Evolutionary conservation across 2,797 vertebrate genomes (phyloP).

Genomic region (Rhinatrema bivittatum): DNA sequence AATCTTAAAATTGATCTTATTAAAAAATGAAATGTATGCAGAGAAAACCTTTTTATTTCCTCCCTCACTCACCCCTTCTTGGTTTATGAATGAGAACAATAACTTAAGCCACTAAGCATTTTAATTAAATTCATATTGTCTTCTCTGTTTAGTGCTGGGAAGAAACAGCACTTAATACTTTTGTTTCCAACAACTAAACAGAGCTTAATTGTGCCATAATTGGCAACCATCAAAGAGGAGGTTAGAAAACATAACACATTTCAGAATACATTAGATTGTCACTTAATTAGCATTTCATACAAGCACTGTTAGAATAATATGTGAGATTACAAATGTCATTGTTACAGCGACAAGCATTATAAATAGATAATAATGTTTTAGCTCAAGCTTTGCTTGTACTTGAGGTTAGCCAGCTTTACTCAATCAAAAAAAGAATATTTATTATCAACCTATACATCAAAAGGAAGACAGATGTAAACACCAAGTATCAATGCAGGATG

Average conservation of each 20-base stretch:
- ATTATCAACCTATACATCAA: too few species aligned
- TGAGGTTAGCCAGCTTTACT: too few species aligned
- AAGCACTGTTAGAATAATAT: too few species aligned
- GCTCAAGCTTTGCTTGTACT: too few species aligned
- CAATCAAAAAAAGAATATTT: too few species aligned
- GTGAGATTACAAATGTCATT: too few species aligned
- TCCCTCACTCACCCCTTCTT: too few species aligned
- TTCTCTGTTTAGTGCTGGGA: neutral
- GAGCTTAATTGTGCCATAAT: constrained; percentile 36
- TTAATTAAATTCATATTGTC: neutral
- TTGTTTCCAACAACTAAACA: constrained; percentile 26
- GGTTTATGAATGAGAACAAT: constrained; percentile 16
- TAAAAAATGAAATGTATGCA: neutral
- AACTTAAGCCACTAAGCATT: constrained; percentile 6
- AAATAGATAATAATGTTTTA: too few species aligned
- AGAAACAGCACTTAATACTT: constrained; percentile 3
- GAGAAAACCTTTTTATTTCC: neutral
- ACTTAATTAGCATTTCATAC: constrained; percentile 50
- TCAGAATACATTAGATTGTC: constrained; percentile 32
- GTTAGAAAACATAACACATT: constrained; percentile 32
- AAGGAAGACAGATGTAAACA: too few species aligned
- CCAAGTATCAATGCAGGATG: too few species aligned
- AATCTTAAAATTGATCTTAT: too few species aligned
- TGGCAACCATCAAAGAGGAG: constrained; percentile 28
- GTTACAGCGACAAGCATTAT: too few species aligned